Evolutionary conservation across 2,113 vertebrate genomes (phyloP).

Genomic region (Panthera leo): DNA sequence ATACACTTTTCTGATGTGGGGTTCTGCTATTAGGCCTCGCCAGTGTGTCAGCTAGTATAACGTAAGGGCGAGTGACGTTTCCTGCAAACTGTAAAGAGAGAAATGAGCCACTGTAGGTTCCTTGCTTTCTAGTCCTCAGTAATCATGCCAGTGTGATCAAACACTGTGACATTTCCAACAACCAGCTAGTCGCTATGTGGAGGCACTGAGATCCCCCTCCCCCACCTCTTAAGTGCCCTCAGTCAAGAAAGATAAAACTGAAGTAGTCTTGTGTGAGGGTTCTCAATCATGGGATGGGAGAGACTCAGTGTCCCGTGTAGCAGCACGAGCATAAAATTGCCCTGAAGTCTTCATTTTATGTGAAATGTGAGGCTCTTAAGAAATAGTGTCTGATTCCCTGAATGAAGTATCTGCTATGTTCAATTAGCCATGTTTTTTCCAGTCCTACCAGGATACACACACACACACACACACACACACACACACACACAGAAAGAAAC

Average conservation of each 20-base stretch:
- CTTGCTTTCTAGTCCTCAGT: background rate
- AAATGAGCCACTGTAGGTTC: background rate
- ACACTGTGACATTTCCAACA: background rate
- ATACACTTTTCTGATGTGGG: background rate
- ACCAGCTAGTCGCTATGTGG: background rate
- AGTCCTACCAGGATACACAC: background rate
- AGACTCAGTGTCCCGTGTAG: background rate
- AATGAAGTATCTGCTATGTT: constrained; percentile 39
- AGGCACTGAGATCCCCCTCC: background rate
- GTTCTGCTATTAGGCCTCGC: background rate
- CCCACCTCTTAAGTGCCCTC: background rate
- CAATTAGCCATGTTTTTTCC: background rate
- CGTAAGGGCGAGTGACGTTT: background rate
- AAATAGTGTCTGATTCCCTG: constrained; percentile 10
- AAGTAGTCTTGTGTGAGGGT: constrained; percentile 1
- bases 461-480: background rate
- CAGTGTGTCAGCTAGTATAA: background rate
- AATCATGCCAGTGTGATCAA: background rate
- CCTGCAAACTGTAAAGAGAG: background rate
- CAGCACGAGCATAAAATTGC: constrained; percentile 2
- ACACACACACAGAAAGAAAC: background rate
- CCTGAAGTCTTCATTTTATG: constrained; percentile 37
- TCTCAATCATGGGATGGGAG: constrained; percentile 15
- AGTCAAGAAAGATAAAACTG: constrained; percentile 52
- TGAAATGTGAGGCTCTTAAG: constrained; percentile 49